A percentile compares a stretch with the other conserved stretches of the same genome.
phyloP scores from a whole-genome alignment of 1,140 invertebrate genomes.

The Hesperophylax magnus region DNA sequence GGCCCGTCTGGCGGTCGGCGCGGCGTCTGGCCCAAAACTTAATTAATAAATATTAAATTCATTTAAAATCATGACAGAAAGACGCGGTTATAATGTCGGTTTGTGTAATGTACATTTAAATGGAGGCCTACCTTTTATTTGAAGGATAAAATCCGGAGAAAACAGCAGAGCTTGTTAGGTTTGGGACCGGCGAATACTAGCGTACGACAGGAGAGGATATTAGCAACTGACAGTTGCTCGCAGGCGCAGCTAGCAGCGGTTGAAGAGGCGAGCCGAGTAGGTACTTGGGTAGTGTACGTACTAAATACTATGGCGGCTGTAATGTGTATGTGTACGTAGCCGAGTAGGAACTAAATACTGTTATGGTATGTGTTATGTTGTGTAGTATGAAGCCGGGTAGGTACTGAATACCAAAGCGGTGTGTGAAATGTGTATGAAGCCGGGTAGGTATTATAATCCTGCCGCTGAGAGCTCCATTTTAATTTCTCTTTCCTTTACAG shows the following conservation, averaged over 20 bases:
- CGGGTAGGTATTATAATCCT: too few species aligned
- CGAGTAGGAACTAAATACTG: too few species aligned
- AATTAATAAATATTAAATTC: background rate
- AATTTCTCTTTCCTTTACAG: too few species aligned
- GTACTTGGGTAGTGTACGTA: too few species aligned
- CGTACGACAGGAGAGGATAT: conserved; percentile 1
- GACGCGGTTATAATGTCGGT: background rate
- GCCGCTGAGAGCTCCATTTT: too few species aligned
- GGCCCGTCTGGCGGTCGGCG: background rate
- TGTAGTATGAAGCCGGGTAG: too few species aligned
- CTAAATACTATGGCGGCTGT: too few species aligned
- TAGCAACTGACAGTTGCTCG: conserved; percentile 27
- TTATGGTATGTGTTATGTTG: too few species aligned
- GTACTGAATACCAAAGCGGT: too few species aligned
- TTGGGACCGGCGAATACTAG: conserved; percentile 7
- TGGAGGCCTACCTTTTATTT: conserved; percentile 13
- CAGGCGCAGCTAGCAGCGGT: background rate
- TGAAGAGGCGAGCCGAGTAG: background rate
- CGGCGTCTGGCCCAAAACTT: conserved; percentile 1
- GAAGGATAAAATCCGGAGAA: conserved; percentile 10
- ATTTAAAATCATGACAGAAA: background rate
- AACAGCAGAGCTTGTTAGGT: background rate
- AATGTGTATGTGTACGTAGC: too few species aligned
- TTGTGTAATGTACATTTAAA: background rate
- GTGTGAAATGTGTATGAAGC: too few species aligned